A percentile compares a stretch with the other conserved stretches of the same genome.
phyloP scores from a whole-genome alignment of 1,140 invertebrate species.

The Harlomillsia oculata region DNA sequence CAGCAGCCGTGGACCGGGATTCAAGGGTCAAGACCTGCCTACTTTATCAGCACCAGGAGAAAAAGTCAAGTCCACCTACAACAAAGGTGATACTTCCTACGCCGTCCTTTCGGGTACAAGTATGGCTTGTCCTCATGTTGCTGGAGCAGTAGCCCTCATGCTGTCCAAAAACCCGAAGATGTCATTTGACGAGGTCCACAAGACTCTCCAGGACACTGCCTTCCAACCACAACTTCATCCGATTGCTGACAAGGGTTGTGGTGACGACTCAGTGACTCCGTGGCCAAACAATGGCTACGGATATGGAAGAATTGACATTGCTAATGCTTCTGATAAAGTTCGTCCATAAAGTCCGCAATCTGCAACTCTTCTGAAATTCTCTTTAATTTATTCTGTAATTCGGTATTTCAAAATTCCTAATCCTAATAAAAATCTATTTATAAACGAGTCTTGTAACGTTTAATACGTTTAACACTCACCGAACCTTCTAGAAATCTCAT shows the following conservation, averaged over 20 bases:
- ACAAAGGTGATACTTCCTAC: slow-evolving; percentile 13
- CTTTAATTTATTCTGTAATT: too few species aligned
- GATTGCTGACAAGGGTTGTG: slow-evolving; percentile 11
- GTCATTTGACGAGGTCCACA: not conserved
- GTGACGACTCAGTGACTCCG: not conserved
- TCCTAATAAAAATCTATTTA: too few species aligned
- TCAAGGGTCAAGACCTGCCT: not conserved
- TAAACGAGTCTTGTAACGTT: too few species aligned
- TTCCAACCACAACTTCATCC: not conserved
- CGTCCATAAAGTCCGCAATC: too few species aligned
- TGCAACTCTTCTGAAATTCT: too few species aligned
- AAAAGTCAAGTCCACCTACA: slow-evolving; percentile 12
- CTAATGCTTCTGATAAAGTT: too few species aligned
- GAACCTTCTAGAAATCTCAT: too few species aligned
- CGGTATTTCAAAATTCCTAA: too few species aligned
- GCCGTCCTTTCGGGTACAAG: slow-evolving; percentile 7
- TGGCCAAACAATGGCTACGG: slow-evolving; percentile 13
- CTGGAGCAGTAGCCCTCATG: slow-evolving; percentile 16
- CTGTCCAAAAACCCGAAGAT: slow-evolving; percentile 5
- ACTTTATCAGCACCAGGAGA: slow-evolving; percentile 19
- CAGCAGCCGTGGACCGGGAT: slow-evolving; percentile 16
- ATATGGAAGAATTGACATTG: slow-evolving; percentile 1
- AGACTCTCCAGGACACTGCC: not conserved
- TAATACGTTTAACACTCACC: too few species aligned
- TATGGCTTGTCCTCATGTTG: slow-evolving; percentile 22